phyloP scores from a whole-genome alignment of 1,140 invertebrate species.

The Drosophila pectinifera region DNA sequence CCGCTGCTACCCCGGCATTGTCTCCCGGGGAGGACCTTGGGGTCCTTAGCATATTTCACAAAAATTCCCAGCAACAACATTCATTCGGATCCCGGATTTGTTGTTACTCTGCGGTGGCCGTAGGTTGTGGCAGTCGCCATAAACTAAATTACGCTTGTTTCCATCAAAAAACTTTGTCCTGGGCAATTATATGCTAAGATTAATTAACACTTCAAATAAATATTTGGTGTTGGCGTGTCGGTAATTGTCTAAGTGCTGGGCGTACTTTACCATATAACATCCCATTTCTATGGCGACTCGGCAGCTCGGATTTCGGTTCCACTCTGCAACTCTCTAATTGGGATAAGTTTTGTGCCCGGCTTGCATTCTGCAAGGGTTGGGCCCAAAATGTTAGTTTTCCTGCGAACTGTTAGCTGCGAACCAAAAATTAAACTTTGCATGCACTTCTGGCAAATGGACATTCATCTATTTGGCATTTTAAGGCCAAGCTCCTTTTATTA shows the following conservation, averaged over 20 bases:
- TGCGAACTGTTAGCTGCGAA: slow-evolving; percentile 1
- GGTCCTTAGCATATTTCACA: slow-evolving; percentile 74
- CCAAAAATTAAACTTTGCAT: slow-evolving; percentile 27
- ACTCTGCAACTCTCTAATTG: slow-evolving; percentile 31
- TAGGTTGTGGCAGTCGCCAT: slow-evolving; percentile 38
- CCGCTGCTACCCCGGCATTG: slow-evolving; percentile 8
- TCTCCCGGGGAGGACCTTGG: slow-evolving; percentile 25
- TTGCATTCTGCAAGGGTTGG: slow-evolving; percentile 13
- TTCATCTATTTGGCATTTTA: not conserved
- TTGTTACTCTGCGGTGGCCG: slow-evolving; percentile 56
- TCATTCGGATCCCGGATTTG: slow-evolving; percentile 58
- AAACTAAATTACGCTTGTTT: slow-evolving; percentile 83
- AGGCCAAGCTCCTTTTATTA: slow-evolving; percentile 10
- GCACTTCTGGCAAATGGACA: slow-evolving; percentile 12
- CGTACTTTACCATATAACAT: slow-evolving; percentile 12
- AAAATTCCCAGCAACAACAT: slow-evolving; percentile 65
- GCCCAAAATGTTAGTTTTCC: slow-evolving; percentile 6
- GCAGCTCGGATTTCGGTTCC: slow-evolving; percentile 4
- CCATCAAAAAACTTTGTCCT: slow-evolving; percentile 79
- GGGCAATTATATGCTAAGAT: slow-evolving; percentile 80
- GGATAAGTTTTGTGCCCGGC: slow-evolving; percentile 31
- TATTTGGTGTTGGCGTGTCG: slow-evolving; percentile 66
- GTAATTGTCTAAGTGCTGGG: slow-evolving; percentile 67
- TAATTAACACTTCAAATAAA: slow-evolving; percentile 83
- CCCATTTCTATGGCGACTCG: slow-evolving; percentile 17